Conservation (phyloP, 2,797 vertebrate species). For the Hemitrygon akajei region DNA sequence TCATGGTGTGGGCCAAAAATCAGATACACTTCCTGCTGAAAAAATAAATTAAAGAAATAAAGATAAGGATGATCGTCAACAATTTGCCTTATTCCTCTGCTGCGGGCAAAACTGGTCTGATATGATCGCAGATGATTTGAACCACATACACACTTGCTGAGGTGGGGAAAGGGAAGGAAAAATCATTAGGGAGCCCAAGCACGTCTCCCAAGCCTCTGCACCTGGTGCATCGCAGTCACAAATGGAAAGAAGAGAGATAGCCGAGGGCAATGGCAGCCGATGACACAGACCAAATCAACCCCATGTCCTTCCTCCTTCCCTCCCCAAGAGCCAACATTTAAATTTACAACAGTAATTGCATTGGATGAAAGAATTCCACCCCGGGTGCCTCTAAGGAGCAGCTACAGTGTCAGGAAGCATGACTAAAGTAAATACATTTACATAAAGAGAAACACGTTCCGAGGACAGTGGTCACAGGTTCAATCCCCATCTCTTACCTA, state of each 20-base stretch:
- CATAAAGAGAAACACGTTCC: background rate
- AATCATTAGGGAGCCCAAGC: no score
- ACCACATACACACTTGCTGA: no score
- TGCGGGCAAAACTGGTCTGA: background rate
- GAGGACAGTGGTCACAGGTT: background rate
- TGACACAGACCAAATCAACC: background rate
- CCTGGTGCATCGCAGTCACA: background rate
- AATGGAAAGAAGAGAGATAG: background rate
- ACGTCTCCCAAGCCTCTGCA: background rate
- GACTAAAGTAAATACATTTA: background rate
- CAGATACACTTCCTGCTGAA: background rate
- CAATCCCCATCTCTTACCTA: background rate
- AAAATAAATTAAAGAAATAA: background rate
- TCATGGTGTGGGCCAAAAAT: background rate
- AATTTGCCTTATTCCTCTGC: background rate
- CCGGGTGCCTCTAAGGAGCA: background rate
- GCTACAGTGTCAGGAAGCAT: background rate
- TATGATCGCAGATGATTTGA: no score
- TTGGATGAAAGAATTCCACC: background rate
- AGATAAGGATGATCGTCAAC: background rate
- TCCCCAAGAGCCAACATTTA: background rate
- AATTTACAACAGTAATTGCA: slow-evolving; percentile 8
- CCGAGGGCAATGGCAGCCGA: background rate
- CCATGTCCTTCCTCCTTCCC: no score
- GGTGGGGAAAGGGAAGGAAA: no score